Evolutionary conservation across 2,113 vertebrate species (phyloP).

Genomic region (Tylochromis polylepis): DNA sequence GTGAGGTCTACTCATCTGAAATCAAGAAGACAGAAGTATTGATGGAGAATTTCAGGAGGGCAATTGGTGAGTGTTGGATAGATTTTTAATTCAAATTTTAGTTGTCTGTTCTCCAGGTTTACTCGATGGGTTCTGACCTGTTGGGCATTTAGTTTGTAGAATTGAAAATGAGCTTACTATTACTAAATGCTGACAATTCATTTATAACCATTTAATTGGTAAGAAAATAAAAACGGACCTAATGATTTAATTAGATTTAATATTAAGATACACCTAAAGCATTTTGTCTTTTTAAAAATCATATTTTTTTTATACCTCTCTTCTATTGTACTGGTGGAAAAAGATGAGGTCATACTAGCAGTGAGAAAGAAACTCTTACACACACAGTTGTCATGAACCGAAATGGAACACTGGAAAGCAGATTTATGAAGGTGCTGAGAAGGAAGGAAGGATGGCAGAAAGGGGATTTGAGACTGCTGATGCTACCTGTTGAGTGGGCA

Average conservation of each 20-base stretch:
- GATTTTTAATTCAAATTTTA: not conserved
- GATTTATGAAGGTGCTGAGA: conserved; percentile 43
- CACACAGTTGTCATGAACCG: not conserved
- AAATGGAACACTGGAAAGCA: conserved; percentile 22
- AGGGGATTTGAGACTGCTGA: conserved; percentile 80
- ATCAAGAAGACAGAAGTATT: conserved; percentile 99
- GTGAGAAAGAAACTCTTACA: not conserved
- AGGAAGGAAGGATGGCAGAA: conserved; percentile 13
- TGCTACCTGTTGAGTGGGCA: conserved; percentile 77
- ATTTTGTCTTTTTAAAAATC: not conserved
- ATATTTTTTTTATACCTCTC: not conserved
- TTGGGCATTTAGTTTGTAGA: not conserved
- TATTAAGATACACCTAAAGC: not conserved
- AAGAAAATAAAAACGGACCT: not conserved
- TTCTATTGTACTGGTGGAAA: not conserved
- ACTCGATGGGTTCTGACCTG: not conserved
- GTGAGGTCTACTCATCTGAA: conserved; percentile 96
- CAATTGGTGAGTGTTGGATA: conserved; percentile 83
- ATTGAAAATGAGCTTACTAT: not conserved
- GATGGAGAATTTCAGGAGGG: conserved; percentile 98
- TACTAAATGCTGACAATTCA: not conserved
- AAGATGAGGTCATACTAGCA: not conserved
- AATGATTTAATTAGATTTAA: not conserved
- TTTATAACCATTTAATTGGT: not conserved
- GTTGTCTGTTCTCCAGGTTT: not conserved